Evolutionary conservation across 1,140 invertebrate species (phyloP), one percentile per base, ranked within the genome.

Genomic region (Polypedilum vanderplanki): DNA sequence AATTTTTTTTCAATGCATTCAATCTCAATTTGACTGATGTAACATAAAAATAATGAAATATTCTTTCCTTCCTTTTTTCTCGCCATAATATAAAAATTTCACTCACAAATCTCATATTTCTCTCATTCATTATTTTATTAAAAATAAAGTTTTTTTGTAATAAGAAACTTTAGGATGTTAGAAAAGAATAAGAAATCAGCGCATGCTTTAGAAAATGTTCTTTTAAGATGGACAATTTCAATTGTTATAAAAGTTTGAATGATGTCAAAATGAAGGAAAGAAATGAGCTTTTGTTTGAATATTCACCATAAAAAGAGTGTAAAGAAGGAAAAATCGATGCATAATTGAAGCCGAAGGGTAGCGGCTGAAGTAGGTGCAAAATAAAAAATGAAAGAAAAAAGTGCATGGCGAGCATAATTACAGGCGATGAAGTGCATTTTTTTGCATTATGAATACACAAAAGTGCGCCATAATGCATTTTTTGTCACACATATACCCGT

Each of bases 351-450:
- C 1, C 3, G 20, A 22, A 18, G 65, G 20, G 20, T 20, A 17
- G 65, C n/a, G 18, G 17, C n/a, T 22, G 17, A n/a, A 18, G 65
- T 22, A 70, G 17, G 20, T 70, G 18, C 3, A 67, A 67, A 17
- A 67, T 5, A 70, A 70, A 18, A 18, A 18, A 7, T 18, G 17
- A 20, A 70, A 10, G 24, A 70, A 20, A 67, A 67, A 70, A 70
- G 18, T 70, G 17, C 65, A 70, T 70, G 65, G 65, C 65, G 65
- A 70, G 65, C 65, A 70, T 70, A 70, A 70, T 70, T 70, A 70
- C 17, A 70, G 20, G 65, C 65, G 65, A 70, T 22, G 65, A 70
- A 70, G 65, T 70, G 65, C 15, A 70, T 70, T 70, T 70, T 57
- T 70, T 20, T 70, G 65, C 17, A 70, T 20, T 18, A 70, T 20